A percentile compares a stretch with the other conserved stretches of the same genome.
Evolutionary conservation across 2,797 vertebrate genomes (phyloP).

Genomic region (Coilia nasus): DNA sequence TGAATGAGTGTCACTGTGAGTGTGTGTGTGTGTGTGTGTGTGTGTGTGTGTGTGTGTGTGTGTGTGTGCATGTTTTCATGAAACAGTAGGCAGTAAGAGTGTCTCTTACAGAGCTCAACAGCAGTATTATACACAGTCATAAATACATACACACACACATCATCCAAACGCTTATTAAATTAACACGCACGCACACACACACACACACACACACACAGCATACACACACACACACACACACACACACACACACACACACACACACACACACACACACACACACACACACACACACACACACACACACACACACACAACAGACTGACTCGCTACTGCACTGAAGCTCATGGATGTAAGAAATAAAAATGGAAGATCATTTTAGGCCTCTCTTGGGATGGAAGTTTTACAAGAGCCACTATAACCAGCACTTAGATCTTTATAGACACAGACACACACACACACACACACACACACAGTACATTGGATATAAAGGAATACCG

Average conservation of each 20-base stretch:
- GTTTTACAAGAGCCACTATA: background rate
- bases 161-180: no score
- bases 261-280: background rate
- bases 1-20: no score
- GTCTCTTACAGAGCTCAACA: no score
- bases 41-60: no score
- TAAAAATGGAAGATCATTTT: background rate
- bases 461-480: background rate
- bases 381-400: background rate
- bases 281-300: background rate
- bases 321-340: no score
- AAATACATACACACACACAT: background rate
- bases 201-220: background rate
- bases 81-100: no score
- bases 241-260: background rate
- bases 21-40: no score
- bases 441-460: background rate
- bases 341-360: no score
- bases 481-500: background rate
- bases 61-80: no score
- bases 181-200: background rate
- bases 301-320: background rate
- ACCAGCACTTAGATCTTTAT: background rate
- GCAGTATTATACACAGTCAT: background rate
- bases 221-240: no score